Base-by-base conservation (phyloP, 2,797 vertebrate genomes). In the Melanitta fusca region DNA sequence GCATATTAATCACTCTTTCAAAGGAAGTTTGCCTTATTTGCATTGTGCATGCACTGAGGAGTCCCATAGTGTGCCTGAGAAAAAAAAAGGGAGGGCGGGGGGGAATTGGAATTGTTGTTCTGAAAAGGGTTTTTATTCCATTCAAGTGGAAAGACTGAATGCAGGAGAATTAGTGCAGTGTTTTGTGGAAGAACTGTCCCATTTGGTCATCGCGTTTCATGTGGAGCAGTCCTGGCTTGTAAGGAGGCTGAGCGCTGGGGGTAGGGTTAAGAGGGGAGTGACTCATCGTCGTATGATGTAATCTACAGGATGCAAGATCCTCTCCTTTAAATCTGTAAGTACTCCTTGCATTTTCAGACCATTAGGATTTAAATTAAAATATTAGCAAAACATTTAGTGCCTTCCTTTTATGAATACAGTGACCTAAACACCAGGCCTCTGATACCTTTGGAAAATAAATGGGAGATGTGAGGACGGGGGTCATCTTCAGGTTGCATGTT, bases 1-100 rank as follows among this genome's bases (percentile, higher is more conserved):
- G 99, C 99, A 99, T 99, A 98, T 99, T 99, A 99, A 99, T 99
- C 98, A 98, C 96, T 36, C 94, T 96, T 95, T 99, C 98, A 99
- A 99, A 99, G 96, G 98, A 95, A 96, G 97, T 98, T 97, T 86
- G 97, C 98, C 98, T 98, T 97, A 98, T 99, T 98, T 98, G 98
- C 98, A 98, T 99, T 99, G 99, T 99, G 98, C 94, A 70, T 97
- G 97, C 97, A 96, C 97, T 89, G 97, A 98, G 98, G 98, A 98
- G 95, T 97, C 98, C 98, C 97, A 97, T 98, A 97, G 98, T 98
- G 98, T 72, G 98, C 94, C 97, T 96, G 98, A 80, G 88, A 95
- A 96, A 66, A 96, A 97, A 94, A 36, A 10, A 25, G 5, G 10
- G 11, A 24, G 11, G 77, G n/a, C n/a, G n/a, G 86, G 65, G 36